Percentiles rank a stretch among this genome's conserved stretches.
Evolutionary conservation across 2,113 vertebrate genomes (phyloP).

Genomic region (Catharus bicknelli): DNA sequence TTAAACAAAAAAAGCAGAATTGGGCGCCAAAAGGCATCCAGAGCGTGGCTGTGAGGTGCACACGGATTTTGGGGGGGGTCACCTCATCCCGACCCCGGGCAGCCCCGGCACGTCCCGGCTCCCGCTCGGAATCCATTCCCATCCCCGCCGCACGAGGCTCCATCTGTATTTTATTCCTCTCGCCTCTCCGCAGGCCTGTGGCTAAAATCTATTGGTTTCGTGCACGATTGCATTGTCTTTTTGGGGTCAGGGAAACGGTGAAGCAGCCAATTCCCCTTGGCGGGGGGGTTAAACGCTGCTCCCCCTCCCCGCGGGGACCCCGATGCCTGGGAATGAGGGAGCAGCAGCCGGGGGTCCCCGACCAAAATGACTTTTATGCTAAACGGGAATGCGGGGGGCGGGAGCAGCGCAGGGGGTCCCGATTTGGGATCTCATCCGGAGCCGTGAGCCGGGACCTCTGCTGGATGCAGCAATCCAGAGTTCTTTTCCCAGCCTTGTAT

Average conservation of each 20-base stretch:
- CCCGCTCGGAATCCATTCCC: not conserved
- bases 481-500: not conserved
- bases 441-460: accelerated
- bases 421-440: not conserved
- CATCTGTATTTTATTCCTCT: constrained; percentile 1
- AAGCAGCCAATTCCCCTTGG: constrained; percentile 45
- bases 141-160: not conserved
- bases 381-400: not conserved
- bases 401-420: not conserved
- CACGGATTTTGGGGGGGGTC: accelerated
- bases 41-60: accelerated
- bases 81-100: not conserved
- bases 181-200: constrained; percentile 30
- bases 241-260: constrained; percentile 34
- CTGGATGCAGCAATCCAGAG: not conserved
- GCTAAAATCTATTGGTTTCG: constrained; percentile 27
- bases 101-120: not conserved
- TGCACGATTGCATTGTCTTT: constrained; percentile 50
- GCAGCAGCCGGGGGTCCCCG: constrained; percentile 33
- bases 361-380: constrained; percentile 63
- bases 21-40: no score
- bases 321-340: constrained; percentile 19
- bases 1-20: accelerated
- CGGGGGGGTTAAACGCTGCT: constrained; percentile 36
- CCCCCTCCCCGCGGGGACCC: not conserved